A percentile compares a stretch with the other conserved stretches of the same genome.
These are phyloP conservation scores for Antheraea yamamai DNA, from an alignment of 2,888 invertebrate genomes.

Conservation along the genomic window DNA sequence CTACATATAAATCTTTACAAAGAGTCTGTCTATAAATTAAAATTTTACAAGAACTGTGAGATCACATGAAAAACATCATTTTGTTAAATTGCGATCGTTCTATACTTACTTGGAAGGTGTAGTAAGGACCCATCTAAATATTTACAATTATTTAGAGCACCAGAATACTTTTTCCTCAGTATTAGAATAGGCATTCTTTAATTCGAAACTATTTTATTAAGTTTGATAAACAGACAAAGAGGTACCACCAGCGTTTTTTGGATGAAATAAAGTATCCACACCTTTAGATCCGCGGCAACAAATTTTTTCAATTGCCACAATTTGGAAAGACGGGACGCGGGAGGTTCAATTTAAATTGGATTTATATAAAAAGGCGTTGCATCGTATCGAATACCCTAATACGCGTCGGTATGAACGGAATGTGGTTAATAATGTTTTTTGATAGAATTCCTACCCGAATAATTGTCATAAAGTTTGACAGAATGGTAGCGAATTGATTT, in stretches of 20 bases:
- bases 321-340: constrained; percentile 33
- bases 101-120: background rate
- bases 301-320: constrained; percentile 1
- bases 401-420: constrained; percentile 42
- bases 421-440: constrained; percentile 49
- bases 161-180: background rate
- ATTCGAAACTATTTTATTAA: background rate
- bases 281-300: background rate
- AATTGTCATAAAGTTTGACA: constrained; percentile 2
- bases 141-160: background rate
- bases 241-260: background rate
- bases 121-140: background rate
- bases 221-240: constrained; percentile 3
- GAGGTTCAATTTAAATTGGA: constrained; percentile 28
- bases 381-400: constrained; percentile 37
- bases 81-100: background rate
- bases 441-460: constrained; percentile 13
- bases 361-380: constrained; percentile 42
- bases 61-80: background rate
- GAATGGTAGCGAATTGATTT: background rate
- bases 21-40: background rate
- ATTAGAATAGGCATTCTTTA: background rate
- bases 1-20: too few relatives aligned
- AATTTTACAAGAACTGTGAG: background rate
- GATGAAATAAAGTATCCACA: background rate